Percentiles rank a stretch among this genome's conserved stretches.
These are phyloP conservation scores for Clarias platycephalus DNA, from an alignment of 2,797 vertebrate genomes.

Conservation along the genomic window DNA sequence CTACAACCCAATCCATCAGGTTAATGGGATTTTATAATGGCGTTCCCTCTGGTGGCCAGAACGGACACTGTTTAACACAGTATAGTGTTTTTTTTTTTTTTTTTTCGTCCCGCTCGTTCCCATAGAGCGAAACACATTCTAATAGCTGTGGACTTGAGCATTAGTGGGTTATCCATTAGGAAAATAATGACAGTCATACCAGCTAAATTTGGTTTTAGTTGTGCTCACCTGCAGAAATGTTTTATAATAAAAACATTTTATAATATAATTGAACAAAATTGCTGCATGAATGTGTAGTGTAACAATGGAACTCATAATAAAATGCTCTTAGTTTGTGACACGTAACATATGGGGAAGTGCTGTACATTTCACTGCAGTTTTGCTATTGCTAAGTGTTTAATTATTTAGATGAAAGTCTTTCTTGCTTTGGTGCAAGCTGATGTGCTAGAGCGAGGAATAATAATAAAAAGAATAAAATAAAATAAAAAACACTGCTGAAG, in stretches of 20 bases:
- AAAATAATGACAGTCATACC: not conserved
- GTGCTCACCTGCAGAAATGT: not conserved
- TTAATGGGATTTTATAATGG: slow-evolving; percentile 54
- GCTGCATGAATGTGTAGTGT: not conserved
- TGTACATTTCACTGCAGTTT: not conserved
- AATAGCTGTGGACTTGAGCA: slow-evolving; percentile 16
- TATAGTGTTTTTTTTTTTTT: not conserved
- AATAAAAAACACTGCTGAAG: not conserved
- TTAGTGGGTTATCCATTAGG: slow-evolving; percentile 11
- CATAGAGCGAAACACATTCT: slow-evolving; percentile 3
- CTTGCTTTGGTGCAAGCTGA: not conserved
- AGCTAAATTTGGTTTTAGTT: not conserved
- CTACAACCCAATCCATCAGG: slow-evolving; percentile 57
- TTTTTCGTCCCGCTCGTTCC: not conserved
- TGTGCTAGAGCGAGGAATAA: not conserved
- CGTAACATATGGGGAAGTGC: not conserved
- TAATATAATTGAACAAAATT: not conserved
- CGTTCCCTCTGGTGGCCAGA: slow-evolving; percentile 51
- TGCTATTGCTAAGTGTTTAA: slow-evolving; percentile 1
- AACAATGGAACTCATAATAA: not conserved
- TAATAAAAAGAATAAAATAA: not conserved
- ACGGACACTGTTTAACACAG: slow-evolving; percentile 42
- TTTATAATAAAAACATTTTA: not conserved
- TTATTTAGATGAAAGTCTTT: not conserved
- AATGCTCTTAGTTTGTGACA: not conserved